Evolutionary conservation across 2,113 vertebrate species (phyloP).

Genomic region (Gavia stellata): DNA sequence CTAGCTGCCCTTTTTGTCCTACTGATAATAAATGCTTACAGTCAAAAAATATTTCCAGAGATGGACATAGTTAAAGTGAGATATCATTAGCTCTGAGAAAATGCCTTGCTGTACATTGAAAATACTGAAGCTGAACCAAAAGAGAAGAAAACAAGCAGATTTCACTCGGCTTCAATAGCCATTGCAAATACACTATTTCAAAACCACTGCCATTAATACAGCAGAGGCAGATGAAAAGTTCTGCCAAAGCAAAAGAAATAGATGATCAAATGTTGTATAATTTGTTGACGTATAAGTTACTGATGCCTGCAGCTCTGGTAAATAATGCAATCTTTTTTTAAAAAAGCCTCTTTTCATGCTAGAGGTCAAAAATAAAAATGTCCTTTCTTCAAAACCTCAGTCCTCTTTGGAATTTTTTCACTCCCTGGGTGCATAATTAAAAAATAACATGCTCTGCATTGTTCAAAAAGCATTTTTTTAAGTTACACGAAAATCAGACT

Average conservation of each 20-base stretch:
- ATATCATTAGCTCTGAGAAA: background rate
- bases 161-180: background rate
- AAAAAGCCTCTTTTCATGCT: background rate
- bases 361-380: background rate
- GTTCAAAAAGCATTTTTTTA: background rate
- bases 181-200: background rate
- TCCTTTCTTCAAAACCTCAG: background rate
- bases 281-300: background rate
- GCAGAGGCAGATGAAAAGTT: background rate
- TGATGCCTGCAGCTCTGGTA: background rate
- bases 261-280: background rate
- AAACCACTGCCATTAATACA: background rate
- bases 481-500: background rate
- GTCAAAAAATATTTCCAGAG: background rate
- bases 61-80: background rate
- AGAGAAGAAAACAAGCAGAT: background rate
- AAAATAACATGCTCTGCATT: background rate
- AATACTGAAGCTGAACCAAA: background rate
- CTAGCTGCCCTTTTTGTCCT: background rate
- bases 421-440: constrained; percentile 3
- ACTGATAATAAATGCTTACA: background rate
- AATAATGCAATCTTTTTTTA: background rate
- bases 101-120: background rate
- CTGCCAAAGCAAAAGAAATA: background rate
- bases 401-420: background rate